phyloP scores from a whole-genome alignment of 2,888 invertebrate species.

The Rhorus exstirpatorius region DNA sequence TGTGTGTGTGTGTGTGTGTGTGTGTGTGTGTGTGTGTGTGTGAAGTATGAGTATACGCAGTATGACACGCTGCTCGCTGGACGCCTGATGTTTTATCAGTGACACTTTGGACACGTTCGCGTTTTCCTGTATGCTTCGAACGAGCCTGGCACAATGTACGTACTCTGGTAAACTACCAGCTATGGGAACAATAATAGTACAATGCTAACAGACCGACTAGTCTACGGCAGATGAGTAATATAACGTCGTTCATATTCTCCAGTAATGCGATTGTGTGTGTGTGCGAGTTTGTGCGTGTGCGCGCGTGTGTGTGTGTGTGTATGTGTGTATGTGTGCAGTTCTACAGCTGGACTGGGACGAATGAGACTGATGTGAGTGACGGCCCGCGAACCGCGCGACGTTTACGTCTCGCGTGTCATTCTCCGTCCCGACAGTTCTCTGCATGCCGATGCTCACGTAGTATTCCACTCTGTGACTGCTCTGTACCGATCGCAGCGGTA shows the following conservation, averaged over 20 bases:
- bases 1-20: no score
- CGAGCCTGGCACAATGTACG: constrained; percentile 57
- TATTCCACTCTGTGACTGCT: constrained; percentile 40
- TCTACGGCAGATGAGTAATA: constrained; percentile 33
- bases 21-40: no score
- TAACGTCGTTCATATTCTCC: constrained; percentile 44
- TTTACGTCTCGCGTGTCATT: constrained; percentile 70
- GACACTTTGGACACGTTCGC: constrained; percentile 68
- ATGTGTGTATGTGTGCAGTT: constrained; percentile 9
- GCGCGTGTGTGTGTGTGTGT: neutral
- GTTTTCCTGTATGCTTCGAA: constrained; percentile 67
- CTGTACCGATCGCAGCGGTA: constrained; percentile 37
- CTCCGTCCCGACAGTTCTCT: constrained; percentile 47
- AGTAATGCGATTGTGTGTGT: constrained; percentile 22
- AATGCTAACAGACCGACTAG: constrained; percentile 42
- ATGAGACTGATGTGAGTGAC: constrained; percentile 62
- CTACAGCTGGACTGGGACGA: constrained; percentile 52
- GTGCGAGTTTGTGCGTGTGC: neutral
- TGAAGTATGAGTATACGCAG: neutral
- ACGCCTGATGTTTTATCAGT: constrained; percentile 67
- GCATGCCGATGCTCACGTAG: constrained; percentile 50
- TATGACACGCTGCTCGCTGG: neutral
- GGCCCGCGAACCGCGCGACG: constrained; percentile 67
- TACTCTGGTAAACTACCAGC: constrained; percentile 53
- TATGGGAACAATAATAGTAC: constrained; percentile 45